phyloP scores from a whole-genome alignment of 2,888 invertebrate genomes.

The Oegoconia quadripuncta region DNA sequence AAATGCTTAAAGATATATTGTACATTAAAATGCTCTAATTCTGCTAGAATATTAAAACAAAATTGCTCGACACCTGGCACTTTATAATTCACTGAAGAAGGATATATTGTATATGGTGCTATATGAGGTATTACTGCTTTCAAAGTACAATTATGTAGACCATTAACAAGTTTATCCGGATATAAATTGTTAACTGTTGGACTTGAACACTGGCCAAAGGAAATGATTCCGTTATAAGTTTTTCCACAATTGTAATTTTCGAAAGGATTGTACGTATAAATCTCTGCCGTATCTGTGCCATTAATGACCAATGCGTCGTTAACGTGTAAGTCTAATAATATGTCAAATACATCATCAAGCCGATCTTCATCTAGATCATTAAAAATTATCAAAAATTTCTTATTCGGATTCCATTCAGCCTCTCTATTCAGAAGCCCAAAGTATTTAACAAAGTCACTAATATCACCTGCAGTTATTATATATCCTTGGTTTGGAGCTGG shows the following conservation, averaged over 20 bases:
- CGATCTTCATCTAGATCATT: slow-evolving; percentile 19
- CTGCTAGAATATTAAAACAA: too few species aligned
- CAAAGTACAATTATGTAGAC: too few species aligned
- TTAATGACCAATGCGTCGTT: slow-evolving; percentile 37
- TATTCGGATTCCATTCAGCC: slow-evolving; percentile 40
- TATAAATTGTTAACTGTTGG: too few species aligned
- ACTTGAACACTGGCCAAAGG: too few species aligned
- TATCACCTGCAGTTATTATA: too few species aligned
- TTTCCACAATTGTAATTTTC: slow-evolving; percentile 51
- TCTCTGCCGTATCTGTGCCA: slow-evolving; percentile 27
- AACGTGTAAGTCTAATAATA: slow-evolving; percentile 32
- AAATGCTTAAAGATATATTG: too few species aligned
- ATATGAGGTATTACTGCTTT: too few species aligned
- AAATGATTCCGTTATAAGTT: slow-evolving; percentile 36
- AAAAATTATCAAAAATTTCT: slow-evolving; percentile 37
- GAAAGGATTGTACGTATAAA: slow-evolving; percentile 54
- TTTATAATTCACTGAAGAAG: too few species aligned
- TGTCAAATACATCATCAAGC: slow-evolving; percentile 36
- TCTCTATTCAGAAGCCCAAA: slow-evolving; percentile 28
- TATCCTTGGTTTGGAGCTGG: slow-evolving; percentile 24
- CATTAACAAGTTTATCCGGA: too few species aligned
- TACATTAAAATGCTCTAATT: too few species aligned
- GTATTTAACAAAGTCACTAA: slow-evolving; percentile 20
- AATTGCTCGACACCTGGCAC: too few species aligned
- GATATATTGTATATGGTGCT: too few species aligned